Conservation (phyloP, 2,797 vertebrate genomes). For the Channallabes apus region DNA sequence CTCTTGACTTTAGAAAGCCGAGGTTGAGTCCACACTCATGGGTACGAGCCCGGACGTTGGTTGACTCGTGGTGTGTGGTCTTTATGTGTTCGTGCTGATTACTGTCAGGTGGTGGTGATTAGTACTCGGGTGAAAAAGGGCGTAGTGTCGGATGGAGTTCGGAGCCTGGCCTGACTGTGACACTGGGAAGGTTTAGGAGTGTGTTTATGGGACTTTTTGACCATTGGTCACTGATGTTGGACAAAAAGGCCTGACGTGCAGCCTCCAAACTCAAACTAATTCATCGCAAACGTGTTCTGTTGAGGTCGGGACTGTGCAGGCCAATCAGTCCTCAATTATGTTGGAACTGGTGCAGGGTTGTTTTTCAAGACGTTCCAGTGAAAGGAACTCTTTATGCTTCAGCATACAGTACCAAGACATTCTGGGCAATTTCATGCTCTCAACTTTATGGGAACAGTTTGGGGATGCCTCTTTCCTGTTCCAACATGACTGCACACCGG, state of each 20-base stretch:
- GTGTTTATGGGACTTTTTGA: neutral
- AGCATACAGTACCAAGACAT: neutral
- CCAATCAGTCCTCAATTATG: neutral
- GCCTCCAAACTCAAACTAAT: neutral
- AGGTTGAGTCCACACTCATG: too few species aligned
- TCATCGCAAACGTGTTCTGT: neutral
- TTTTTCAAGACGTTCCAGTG: neutral
- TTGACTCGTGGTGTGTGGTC: too few species aligned
- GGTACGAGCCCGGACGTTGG: too few species aligned
- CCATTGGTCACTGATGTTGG: neutral
- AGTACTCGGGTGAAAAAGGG: too few species aligned
- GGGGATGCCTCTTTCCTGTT: too few species aligned
- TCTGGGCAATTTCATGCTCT: too few species aligned
- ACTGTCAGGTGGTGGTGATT: too few species aligned
- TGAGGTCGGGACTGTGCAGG: neutral
- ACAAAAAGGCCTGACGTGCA: neutral
- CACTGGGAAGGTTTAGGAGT: neutral
- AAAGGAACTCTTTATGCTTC: neutral
- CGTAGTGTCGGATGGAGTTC: too few species aligned
- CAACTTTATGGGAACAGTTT: neutral
- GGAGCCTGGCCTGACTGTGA: too few species aligned
- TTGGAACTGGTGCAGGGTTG: neutral
- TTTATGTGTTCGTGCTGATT: too few species aligned
- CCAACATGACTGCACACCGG: too few species aligned
- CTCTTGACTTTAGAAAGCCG: too few species aligned